Conservation (phyloP, 1,140 invertebrate species). For the Drosophila baimaii region DNA sequence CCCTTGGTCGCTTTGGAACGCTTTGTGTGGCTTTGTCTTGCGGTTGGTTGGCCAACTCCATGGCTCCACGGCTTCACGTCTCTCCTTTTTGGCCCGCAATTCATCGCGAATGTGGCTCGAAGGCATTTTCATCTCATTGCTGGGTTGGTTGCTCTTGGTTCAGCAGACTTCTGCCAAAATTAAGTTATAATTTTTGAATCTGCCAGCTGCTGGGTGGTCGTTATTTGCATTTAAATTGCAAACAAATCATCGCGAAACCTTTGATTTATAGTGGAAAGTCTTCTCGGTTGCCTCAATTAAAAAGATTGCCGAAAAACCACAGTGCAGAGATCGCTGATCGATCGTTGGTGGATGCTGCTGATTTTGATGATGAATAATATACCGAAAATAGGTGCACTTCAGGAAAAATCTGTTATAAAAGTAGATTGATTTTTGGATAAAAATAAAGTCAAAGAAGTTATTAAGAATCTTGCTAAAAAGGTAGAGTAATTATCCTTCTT, state of each 20-base stretch:
- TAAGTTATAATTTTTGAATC: slow-evolving; percentile 80
- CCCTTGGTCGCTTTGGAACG: slow-evolving; percentile 56
- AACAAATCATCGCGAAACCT: slow-evolving; percentile 72
- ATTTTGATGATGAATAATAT: slow-evolving; percentile 19
- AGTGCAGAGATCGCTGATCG: slow-evolving; percentile 22
- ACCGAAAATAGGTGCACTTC: slow-evolving; percentile 14
- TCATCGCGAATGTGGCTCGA: slow-evolving; percentile 50
- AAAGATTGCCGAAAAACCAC: slow-evolving; percentile 32
- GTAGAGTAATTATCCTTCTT: no score
- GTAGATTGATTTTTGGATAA: background rate
- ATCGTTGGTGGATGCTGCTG: slow-evolving; percentile 4
- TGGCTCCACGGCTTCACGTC: background rate
- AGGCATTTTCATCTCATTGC: slow-evolving; percentile 60
- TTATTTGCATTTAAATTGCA: slow-evolving; percentile 82
- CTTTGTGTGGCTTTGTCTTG: slow-evolving; percentile 75
- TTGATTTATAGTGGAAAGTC: slow-evolving; percentile 79
- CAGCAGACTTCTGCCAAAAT: slow-evolving; percentile 61
- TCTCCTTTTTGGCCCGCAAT: slow-evolving; percentile 30
- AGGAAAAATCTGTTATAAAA: background rate
- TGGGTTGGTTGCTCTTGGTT: slow-evolving; percentile 29
- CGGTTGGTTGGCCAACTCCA: slow-evolving; percentile 42
- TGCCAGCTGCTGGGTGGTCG: slow-evolving; percentile 66
- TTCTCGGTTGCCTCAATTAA: slow-evolving; percentile 65
- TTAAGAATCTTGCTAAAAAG: no score
- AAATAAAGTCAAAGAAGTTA: fast-evolving